Percentiles rank a stretch among this genome's conserved stretches.
These are phyloP conservation scores for Dicerorhinus sumatrensis DNA, from an alignment of 2,113 vertebrate genomes.

Conservation along the genomic window DNA sequence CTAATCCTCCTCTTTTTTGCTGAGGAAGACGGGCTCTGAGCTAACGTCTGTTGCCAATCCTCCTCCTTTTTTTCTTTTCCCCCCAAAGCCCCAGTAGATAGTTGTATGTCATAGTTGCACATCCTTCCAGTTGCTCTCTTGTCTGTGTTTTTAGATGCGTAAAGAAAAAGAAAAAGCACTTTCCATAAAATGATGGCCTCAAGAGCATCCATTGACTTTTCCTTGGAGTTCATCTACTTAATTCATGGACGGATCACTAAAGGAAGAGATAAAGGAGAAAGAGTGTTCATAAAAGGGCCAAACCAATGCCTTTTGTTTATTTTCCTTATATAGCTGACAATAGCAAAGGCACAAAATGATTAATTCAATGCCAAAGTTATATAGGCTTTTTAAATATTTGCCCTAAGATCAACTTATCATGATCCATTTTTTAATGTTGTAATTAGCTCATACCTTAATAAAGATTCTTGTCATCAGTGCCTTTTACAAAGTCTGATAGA, in stretches of 20 bases:
- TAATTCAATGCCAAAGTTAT: slow-evolving; percentile 63
- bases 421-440: not conserved
- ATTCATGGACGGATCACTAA: slow-evolving; percentile 50
- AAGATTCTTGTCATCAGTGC: not conserved
- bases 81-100: too few species aligned
- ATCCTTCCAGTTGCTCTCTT: not conserved
- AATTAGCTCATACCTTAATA: not conserved
- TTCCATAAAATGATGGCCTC: slow-evolving; percentile 15
- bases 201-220: slow-evolving; percentile 44
- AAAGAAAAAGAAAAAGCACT: slow-evolving; percentile 63
- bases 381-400: slow-evolving; percentile 60
- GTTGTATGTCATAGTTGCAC: too few species aligned
- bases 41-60: too few species aligned
- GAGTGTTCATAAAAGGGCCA: slow-evolving; percentile 48
- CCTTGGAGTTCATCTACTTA: slow-evolving; percentile 47
- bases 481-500: not conserved
- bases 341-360: slow-evolving; percentile 59
- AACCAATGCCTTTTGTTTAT: not conserved
- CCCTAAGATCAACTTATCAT: slow-evolving; percentile 68
- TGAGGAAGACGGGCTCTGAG: too few species aligned
- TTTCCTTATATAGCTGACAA: slow-evolving; percentile 66
- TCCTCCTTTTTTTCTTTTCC: too few species aligned
- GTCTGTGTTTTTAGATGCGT: not conserved
- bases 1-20: too few species aligned
- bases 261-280: slow-evolving; percentile 2